phyloP scores from a whole-genome alignment of 2,888 invertebrate species.

The Polydrusus pterygomalis region DNA sequence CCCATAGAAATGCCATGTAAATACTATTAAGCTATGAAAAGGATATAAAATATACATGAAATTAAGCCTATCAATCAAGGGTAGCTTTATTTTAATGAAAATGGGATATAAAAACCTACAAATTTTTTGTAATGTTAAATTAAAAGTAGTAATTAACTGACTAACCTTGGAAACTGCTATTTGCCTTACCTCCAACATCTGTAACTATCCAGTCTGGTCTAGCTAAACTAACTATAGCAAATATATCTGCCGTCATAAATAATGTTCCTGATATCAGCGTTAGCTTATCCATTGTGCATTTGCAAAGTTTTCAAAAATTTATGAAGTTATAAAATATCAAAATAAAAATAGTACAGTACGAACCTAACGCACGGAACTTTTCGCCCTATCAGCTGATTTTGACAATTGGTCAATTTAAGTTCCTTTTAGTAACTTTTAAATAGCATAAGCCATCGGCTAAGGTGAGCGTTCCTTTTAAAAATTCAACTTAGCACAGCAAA shows the following conservation, averaged over 20 bases:
- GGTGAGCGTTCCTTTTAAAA: too few relatives aligned
- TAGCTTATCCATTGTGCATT: slow-evolving; percentile 87
- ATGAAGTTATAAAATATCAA: background rate
- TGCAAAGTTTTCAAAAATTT: background rate
- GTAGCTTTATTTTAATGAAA: background rate
- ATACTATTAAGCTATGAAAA: too few relatives aligned
- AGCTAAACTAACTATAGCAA: slow-evolving; percentile 93
- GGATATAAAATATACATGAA: too few relatives aligned
- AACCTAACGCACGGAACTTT: background rate
- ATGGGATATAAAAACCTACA: background rate
- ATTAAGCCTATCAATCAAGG: too few relatives aligned
- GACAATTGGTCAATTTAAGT: background rate
- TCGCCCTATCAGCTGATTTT: slow-evolving; percentile 24
- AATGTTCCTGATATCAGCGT: slow-evolving; percentile 93
- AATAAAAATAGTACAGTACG: background rate
- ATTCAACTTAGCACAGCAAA: too few relatives aligned
- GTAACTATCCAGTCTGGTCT: slow-evolving; percentile 98
- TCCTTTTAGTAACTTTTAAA: too few relatives aligned
- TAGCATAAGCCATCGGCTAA: too few relatives aligned
- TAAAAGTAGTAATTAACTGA: background rate
- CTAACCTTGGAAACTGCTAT: slow-evolving; percentile 20
- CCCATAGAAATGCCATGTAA: too few relatives aligned
- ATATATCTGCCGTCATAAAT: slow-evolving; percentile 94
- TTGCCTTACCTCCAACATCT: slow-evolving; percentile 87
- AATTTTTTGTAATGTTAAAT: background rate